Conservation (phyloP, 2,113 vertebrate species). For the Vidua chalybeata region DNA sequence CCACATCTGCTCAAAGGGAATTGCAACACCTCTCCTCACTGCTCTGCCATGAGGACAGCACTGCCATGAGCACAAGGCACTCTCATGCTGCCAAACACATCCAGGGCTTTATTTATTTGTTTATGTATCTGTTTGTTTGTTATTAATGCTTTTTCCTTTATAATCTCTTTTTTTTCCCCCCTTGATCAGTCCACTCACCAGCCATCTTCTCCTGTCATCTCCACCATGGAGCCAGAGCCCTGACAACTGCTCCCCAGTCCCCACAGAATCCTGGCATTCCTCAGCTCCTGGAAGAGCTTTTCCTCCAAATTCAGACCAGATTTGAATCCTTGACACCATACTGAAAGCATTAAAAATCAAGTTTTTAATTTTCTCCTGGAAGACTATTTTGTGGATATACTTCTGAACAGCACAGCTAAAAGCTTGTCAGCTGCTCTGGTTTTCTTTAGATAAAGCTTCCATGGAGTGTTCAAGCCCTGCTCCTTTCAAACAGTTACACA, state of each 20-base stretch:
- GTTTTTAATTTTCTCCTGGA: conserved; percentile 17
- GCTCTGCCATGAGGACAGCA: neutral
- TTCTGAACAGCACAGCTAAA: neutral
- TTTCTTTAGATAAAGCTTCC: neutral
- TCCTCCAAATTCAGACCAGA: conserved; percentile 16
- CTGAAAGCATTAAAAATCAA: neutral
- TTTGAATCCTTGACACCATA: conserved; percentile 3
- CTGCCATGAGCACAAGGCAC: neutral
- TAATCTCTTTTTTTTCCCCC: neutral
- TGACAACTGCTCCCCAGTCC: neutral
- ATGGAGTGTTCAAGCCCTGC: neutral
- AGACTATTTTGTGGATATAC: neutral
- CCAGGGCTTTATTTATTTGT: neutral
- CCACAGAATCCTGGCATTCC: neutral
- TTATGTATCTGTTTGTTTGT: neutral
- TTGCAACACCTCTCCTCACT: neutral
- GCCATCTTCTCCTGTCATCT: neutral
- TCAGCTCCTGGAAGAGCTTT: conserved; percentile 1
- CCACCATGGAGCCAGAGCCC: neutral
- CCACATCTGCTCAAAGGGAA: neutral
- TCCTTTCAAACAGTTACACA: neutral
- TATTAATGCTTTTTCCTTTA: neutral
- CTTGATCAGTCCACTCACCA: neutral
- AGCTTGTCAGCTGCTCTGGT: neutral
- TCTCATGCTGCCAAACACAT: neutral